phyloP scores from a whole-genome alignment of 2,113 vertebrate genomes.

The Crotalus helleri region DNA sequence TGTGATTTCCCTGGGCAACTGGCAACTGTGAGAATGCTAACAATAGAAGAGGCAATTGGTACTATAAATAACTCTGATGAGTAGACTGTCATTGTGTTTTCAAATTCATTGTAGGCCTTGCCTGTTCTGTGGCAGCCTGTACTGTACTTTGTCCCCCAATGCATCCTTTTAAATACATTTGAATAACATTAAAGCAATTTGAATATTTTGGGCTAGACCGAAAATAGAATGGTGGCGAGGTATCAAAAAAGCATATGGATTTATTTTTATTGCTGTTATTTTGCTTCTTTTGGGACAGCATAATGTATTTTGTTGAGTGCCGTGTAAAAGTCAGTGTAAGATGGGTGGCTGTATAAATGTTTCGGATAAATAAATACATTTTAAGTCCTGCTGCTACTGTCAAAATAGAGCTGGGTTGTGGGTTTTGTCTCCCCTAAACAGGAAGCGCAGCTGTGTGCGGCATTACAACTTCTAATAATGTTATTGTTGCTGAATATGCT shows the following conservation, averaged over 20 bases:
- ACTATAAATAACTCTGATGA: slow-evolving; percentile 57
- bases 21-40: slow-evolving; percentile 43
- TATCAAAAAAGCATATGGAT: not conserved
- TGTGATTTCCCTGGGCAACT: not conserved
- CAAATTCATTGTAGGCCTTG: not conserved
- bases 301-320: not conserved
- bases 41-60: slow-evolving; percentile 52
- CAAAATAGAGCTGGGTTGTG: not conserved
- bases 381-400: not conserved
- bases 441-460: not conserved
- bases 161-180: not conserved
- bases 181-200: not conserved
- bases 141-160: not conserved
- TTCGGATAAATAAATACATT: not conserved
- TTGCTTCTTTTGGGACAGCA: not conserved
- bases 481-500: not conserved
- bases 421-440: not conserved
- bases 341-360: not conserved
- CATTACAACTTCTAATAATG: not conserved
- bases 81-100: not conserved
- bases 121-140: accelerated
- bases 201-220: not conserved
- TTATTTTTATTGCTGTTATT: not conserved
- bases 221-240: too few relatives aligned
- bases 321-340: not conserved